Conservation (phyloP, 2,888 invertebrate genomes). For the Rutpela maculata region DNA sequence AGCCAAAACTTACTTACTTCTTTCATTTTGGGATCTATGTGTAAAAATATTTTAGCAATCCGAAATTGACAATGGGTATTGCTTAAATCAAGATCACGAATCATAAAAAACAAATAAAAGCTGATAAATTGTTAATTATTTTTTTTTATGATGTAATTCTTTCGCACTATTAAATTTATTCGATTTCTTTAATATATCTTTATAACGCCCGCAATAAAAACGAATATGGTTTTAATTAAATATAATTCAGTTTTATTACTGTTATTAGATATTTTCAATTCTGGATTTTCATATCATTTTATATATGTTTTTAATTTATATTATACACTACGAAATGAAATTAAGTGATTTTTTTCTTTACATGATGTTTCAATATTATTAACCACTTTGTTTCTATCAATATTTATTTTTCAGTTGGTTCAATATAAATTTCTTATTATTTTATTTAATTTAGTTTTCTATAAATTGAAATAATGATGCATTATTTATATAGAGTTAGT, state of each 20-base stretch:
- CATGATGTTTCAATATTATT: too few relatives aligned
- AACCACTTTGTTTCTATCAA: too few relatives aligned
- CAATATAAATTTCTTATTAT: too few relatives aligned
- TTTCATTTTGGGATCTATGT: too few relatives aligned
- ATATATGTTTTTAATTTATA: background rate
- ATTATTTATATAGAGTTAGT: too few relatives aligned
- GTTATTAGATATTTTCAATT: background rate
- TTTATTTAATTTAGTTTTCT: too few relatives aligned
- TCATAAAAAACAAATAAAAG: background rate
- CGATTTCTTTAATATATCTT: background rate
- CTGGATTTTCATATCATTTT: background rate
- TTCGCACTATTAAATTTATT: background rate
- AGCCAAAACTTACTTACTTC: too few relatives aligned
- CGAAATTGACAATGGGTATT: background rate
- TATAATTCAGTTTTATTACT: background rate
- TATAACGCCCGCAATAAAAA: background rate
- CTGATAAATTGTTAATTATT: background rate
- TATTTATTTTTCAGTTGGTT: too few relatives aligned
- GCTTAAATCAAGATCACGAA: background rate
- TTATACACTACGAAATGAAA: background rate
- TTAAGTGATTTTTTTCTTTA: too few relatives aligned
- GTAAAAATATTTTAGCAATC: background rate
- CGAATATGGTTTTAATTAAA: background rate
- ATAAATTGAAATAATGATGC: too few relatives aligned
- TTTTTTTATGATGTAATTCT: background rate